Evolutionary conservation across 2,113 vertebrate genomes (phyloP).

Genomic region (Arvicanthis niloticus): DNA sequence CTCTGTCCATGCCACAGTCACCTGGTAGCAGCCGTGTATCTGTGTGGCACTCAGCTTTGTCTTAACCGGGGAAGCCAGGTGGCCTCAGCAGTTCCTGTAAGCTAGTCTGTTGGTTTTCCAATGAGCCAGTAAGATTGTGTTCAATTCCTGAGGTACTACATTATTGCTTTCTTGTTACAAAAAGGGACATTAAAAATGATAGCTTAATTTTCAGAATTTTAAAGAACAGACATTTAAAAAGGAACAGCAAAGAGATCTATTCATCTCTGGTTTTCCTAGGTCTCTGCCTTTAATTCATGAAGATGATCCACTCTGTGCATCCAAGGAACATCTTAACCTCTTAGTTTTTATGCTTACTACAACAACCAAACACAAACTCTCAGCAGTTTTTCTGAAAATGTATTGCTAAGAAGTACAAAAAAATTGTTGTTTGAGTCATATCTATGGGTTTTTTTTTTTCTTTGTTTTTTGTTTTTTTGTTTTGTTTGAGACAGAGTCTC

Average conservation of each 20-base stretch:
- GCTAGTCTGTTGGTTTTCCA: background rate
- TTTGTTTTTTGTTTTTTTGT: background rate
- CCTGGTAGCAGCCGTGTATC: background rate
- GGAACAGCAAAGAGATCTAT: background rate
- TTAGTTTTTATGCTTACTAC: background rate
- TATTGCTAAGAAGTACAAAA: background rate
- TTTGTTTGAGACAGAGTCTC: background rate
- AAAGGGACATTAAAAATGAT: background rate
- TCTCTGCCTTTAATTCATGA: background rate
- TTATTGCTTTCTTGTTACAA: slow-evolving; percentile 11
- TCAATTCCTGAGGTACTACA: background rate
- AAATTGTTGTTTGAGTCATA: slow-evolving; percentile 19
- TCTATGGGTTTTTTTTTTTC: background rate
- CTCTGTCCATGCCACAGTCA: background rate
- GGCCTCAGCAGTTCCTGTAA: background rate
- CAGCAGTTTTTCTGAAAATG: background rate
- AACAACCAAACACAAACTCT: background rate
- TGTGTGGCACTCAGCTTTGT: background rate
- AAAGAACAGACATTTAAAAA: background rate
- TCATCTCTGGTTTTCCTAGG: background rate
- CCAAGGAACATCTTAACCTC: slow-evolving; percentile 3
- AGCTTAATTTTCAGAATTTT: slow-evolving; percentile 56
- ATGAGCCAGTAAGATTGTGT: background rate
- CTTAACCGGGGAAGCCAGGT: slow-evolving; percentile 9
- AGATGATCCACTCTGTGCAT: background rate